Percentiles rank a stretch among this genome's conserved stretches.
Evolutionary conservation across 1,140 invertebrate species (phyloP).

Genomic region (Ladona fulva): DNA sequence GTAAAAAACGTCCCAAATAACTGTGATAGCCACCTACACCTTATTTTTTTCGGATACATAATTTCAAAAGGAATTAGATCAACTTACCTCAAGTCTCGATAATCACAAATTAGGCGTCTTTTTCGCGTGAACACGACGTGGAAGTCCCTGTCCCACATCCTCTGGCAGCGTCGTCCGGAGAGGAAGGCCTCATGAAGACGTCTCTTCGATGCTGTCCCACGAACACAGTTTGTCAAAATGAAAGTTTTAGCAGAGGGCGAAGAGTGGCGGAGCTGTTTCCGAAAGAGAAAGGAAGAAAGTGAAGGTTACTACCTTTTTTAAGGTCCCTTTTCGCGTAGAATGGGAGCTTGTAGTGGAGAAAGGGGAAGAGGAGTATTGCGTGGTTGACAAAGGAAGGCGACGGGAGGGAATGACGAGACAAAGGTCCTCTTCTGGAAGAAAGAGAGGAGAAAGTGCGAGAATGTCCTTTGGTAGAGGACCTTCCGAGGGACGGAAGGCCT

Average conservation of each 20-base stretch:
- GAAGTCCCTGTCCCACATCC: too few species aligned
- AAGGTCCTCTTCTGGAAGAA: background rate
- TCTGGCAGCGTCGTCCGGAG: background rate
- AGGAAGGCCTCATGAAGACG: background rate
- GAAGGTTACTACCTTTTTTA: background rate
- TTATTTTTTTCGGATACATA: too few species aligned
- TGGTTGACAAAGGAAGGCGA: background rate
- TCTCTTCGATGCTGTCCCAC: background rate
- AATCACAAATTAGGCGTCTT: too few species aligned
- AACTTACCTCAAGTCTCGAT: too few species aligned
- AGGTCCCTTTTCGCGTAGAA: background rate
- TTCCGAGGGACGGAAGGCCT: background rate
- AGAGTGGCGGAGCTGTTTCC: background rate
- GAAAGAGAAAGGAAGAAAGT: slow-evolving; percentile 1
- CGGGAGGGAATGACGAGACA: background rate
- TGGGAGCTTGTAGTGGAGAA: background rate
- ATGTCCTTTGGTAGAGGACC: background rate
- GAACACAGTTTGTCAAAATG: background rate
- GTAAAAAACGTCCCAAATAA: too few species aligned
- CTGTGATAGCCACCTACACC: too few species aligned
- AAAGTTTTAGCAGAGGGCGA: background rate
- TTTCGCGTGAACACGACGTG: too few species aligned
- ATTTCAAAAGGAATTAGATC: too few species aligned
- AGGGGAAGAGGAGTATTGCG: background rate
- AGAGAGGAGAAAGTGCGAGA: background rate